Evolutionary conservation across 2,797 vertebrate species (phyloP), one percentile per base, ranked within the genome.

Genomic region (Anabas testudineus): DNA sequence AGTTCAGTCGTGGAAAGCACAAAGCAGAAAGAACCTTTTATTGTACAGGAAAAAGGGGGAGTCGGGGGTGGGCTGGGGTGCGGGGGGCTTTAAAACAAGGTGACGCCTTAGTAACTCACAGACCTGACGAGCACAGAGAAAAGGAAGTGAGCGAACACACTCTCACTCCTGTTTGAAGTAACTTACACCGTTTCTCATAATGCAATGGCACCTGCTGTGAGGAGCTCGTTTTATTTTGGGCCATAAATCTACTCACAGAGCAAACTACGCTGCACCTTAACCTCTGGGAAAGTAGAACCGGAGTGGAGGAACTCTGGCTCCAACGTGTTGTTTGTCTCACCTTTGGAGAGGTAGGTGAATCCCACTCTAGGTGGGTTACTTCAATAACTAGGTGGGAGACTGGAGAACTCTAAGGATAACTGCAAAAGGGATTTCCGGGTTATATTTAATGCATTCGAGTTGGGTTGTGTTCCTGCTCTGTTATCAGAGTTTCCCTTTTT

Each of bases 41-140:
- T 55, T 76, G 80, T 77, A 83, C 88, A 89, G 91, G 90, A 92
- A 91, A 75, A 21, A 24, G 81, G 76, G 74, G 74, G 28, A 71
- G 70, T 14, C 0, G 36, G 70, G 63, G 57, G 60, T 60, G 48
- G 76, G n/a, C n/a, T n/a, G n/a, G n/a, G n/a, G n/a, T n/a, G n/a
- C n/a, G 71, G 88, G 87, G 91, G 88, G 46, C 32, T 69, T 83
- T 45, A 77, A 91, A 91, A 91, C 78, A 87, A 78, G 74, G 71
- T 65, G 76, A 88, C 82, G 87, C 90, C 87, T 85, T 66, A 42
- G 7, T 65, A 69, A 83, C 78, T 71, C 63, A 51, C 28, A 51
- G 45, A 67, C 47, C 41, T 68, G 62, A 67, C 8, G 8, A 43
- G 28, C 51, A 26, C 48, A n/a, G 5, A 56, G 37, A 5, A 24